Evolutionary conservation across 2,113 vertebrate genomes (phyloP).

Genomic region (Engystomops pustulosus): DNA sequence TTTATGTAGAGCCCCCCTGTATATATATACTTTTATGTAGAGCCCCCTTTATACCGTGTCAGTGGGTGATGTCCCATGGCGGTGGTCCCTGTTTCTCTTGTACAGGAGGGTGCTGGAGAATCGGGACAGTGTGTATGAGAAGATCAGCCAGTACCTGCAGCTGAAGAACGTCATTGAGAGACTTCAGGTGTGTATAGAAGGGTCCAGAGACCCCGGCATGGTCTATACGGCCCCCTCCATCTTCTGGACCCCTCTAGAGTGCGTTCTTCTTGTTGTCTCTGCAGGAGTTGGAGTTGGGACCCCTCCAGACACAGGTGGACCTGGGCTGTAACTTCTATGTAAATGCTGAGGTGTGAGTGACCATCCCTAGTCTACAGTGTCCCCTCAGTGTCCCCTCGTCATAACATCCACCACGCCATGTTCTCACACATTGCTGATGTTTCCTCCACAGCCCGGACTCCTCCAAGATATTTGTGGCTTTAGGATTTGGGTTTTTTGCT

Average conservation of each 20-base stretch:
- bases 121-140: conserved; percentile 85
- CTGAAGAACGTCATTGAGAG: conserved; percentile 84
- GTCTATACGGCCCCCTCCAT: too few species aligned
- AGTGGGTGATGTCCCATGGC: background rate
- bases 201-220: too few species aligned
- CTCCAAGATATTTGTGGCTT: conserved; percentile 81
- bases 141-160: conserved; percentile 85
- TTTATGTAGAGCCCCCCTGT: too few species aligned
- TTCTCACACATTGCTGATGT: background rate
- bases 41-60: background rate
- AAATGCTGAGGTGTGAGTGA: conserved; percentile 85
- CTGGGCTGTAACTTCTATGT: conserved; percentile 90
- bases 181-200: conserved; percentile 75
- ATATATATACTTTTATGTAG: too few species aligned
- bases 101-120: conserved; percentile 84
- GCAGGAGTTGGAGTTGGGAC: conserved; percentile 64
- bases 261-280: background rate
- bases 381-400: background rate
- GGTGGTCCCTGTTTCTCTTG: too few species aligned
- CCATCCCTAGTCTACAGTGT: background rate
- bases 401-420: background rate
- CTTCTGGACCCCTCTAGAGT: too few species aligned
- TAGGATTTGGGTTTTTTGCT: conserved; percentile 89
- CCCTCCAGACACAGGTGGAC: conserved; percentile 84
- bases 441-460: conserved; percentile 75